These are phyloP conservation scores for Eurois occulta DNA, from an alignment of 2,888 invertebrate genomes.

Conservation along the genomic window DNA sequence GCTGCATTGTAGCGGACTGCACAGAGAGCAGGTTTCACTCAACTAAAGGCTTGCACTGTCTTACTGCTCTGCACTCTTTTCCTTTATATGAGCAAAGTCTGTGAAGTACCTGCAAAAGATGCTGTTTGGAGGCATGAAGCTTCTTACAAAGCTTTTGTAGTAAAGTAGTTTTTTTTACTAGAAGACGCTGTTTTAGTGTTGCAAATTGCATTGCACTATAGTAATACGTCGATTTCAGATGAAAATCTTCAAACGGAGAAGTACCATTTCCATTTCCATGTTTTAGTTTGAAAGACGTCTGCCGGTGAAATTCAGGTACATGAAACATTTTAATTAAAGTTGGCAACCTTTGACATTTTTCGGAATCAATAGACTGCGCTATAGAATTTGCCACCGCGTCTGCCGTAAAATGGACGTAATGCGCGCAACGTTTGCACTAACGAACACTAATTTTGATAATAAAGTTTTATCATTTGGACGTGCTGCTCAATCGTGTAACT, in stretches of 20 bases:
- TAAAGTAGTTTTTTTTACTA: slow-evolving; percentile 1
- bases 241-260: background rate
- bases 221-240: background rate
- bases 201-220: background rate
- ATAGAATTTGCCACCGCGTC: too few relatives aligned
- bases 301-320: background rate
- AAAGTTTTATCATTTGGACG: too few relatives aligned
- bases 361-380: background rate
- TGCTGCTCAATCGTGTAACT: too few relatives aligned
- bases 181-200: slow-evolving; percentile 1
- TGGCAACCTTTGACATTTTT: background rate
- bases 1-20: slow-evolving; percentile 26
- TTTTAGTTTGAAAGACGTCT: background rate
- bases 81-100: slow-evolving; percentile 37
- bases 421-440: too few relatives aligned
- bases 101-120: slow-evolving; percentile 31
- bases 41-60: slow-evolving; percentile 51
- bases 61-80: slow-evolving; percentile 41
- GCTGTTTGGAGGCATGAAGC: slow-evolving; percentile 17
- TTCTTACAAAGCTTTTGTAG: slow-evolving; percentile 23
- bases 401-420: too few relatives aligned
- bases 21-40: slow-evolving; percentile 43
- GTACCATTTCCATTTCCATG: background rate
- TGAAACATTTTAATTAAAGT: background rate
- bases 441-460: too few relatives aligned